phyloP scores from a whole-genome alignment of 2,888 invertebrate genomes.

The Neria commutata region DNA sequence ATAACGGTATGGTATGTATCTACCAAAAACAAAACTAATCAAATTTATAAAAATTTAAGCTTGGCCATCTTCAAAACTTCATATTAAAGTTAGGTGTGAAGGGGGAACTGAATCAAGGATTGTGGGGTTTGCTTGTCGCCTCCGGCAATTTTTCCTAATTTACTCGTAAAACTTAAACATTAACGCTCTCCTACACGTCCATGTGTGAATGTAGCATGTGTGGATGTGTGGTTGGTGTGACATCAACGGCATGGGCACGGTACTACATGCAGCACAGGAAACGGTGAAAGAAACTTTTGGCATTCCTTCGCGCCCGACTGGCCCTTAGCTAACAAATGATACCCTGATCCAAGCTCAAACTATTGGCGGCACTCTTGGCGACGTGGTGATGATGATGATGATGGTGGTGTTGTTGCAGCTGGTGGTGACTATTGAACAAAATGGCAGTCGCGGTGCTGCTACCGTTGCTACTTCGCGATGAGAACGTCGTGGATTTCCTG shows the following conservation, averaged over 20 bases:
- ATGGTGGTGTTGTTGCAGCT: conserved; percentile 39
- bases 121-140: too few species aligned
- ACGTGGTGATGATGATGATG: conserved; percentile 47
- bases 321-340: conserved; percentile 63
- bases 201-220: conserved; percentile 8
- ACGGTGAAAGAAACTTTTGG: conserved; percentile 62
- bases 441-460: conserved; percentile 28
- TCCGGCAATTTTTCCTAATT: background rate
- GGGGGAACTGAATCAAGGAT: too few species aligned
- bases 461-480: conserved; percentile 23
- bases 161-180: conserved; percentile 17
- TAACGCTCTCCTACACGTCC: conserved; percentile 34
- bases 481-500: conserved; percentile 27
- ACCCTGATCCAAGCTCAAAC: conserved; percentile 60
- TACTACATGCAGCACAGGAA: conserved; percentile 60
- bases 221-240: background rate
- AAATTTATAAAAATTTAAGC: too few species aligned
- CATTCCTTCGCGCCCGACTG: conserved; percentile 60
- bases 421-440: conserved; percentile 33
- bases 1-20: too few species aligned
- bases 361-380: conserved; percentile 56
- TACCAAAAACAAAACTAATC: too few species aligned
- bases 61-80: too few species aligned
- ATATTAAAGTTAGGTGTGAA: too few species aligned
- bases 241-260: too few species aligned